Percentiles rank a stretch among this genome's conserved stretches.
These are phyloP conservation scores for Galaxias olidus DNA, from an alignment of 2,797 vertebrate genomes.

Conservation along the genomic window DNA sequence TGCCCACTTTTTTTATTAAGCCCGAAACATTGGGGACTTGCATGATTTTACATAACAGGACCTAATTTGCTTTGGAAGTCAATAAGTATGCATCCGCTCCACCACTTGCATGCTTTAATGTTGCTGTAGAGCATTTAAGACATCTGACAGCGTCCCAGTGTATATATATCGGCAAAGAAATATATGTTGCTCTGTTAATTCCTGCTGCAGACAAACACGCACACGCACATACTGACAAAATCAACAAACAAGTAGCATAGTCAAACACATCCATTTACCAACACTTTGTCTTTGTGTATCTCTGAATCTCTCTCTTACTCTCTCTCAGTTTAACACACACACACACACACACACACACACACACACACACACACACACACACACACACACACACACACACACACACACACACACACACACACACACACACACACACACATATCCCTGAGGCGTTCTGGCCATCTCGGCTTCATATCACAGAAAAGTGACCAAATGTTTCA, in stretches of 20 bases:
- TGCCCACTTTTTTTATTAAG: conserved; percentile 54
- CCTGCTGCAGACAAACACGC: conserved; percentile 4
- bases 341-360: neutral
- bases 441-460: too few relatives aligned
- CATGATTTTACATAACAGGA: conserved; percentile 54
- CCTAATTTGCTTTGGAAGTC: conserved; percentile 44
- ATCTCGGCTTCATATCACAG: too few relatives aligned
- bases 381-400: too few relatives aligned
- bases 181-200: neutral
- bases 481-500: too few relatives aligned
- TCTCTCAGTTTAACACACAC: neutral
- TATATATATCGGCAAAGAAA: conserved; percentile 15
- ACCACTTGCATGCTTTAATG: conserved; percentile 40
- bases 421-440: conserved; percentile 2
- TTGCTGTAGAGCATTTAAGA: conserved; percentile 21
- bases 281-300: neutral
- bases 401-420: neutral
- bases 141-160: neutral
- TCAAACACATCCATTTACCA: conserved; percentile 16
- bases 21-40: conserved; percentile 39
- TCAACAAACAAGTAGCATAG: conserved; percentile 7
- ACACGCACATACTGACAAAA: neutral
- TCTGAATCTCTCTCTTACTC: too few relatives aligned
- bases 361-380: neutral
- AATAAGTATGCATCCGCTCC: conserved; percentile 45